Conservation (phyloP, 2,888 invertebrate species). For the Choristoneura rosaceana region DNA sequence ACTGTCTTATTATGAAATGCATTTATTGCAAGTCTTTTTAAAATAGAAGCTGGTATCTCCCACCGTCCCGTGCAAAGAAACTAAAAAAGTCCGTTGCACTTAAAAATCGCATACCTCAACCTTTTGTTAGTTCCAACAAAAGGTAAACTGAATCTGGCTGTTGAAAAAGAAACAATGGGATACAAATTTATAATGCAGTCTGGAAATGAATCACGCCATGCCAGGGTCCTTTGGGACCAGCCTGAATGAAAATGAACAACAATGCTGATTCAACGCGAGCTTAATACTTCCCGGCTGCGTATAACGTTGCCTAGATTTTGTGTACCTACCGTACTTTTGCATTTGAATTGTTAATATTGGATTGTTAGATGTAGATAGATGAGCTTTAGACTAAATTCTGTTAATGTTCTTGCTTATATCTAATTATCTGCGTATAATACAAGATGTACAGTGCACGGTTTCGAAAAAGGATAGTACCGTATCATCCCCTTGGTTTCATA, state of each 20-base stretch:
- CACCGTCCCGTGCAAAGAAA: conserved; percentile 8
- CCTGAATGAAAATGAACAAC: conserved; percentile 79
- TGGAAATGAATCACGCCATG: conserved; percentile 80
- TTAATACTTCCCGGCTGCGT: conserved; percentile 45
- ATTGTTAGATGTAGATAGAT: not conserved
- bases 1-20: too few species aligned
- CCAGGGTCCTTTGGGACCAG: conserved; percentile 65
- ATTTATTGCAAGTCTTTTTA: not conserved
- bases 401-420: too few species aligned
- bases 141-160: conserved; percentile 72
- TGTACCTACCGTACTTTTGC: conserved; percentile 8
- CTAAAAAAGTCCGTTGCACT: conserved; percentile 52
- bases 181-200: conserved; percentile 82
- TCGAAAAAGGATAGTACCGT: too few species aligned
- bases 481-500: too few species aligned
- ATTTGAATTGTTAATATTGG: conserved; percentile 15
- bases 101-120: conserved; percentile 72
- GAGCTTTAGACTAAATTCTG: not conserved
- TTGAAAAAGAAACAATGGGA: conserved; percentile 78
- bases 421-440: too few species aligned
- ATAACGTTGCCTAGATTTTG: conserved; percentile 31
- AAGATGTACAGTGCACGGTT: too few species aligned
- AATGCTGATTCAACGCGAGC: conserved; percentile 62
- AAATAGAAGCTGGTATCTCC: not conserved
- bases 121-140: conserved; percentile 77